Conservation (phyloP, 2,797 vertebrate species). For the Vultur gryphus region DNA sequence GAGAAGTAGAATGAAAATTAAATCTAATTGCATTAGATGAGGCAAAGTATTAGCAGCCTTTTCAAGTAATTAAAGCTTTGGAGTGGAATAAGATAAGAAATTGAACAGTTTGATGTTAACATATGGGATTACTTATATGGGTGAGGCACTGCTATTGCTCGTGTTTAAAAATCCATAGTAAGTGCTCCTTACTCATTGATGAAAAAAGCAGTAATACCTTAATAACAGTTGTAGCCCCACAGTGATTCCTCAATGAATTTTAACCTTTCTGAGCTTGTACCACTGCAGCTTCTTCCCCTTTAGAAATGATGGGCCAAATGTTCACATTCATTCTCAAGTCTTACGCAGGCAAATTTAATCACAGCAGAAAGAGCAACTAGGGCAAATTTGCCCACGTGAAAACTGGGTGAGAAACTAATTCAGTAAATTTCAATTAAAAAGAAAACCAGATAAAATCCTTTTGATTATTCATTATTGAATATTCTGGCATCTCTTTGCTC, state of each 20-base stretch:
- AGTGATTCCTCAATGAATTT: background rate
- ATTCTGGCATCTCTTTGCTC: background rate
- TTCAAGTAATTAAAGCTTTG: conserved; percentile 36
- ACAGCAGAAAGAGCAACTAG: background rate
- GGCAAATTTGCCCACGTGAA: background rate
- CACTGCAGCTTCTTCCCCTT: background rate
- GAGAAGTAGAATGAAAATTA: background rate
- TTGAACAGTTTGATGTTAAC: background rate
- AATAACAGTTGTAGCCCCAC: background rate
- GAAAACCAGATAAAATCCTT: background rate
- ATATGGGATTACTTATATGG: background rate
- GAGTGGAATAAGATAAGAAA: background rate
- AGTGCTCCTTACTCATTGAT: background rate
- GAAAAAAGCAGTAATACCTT: background rate
- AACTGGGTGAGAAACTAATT: background rate
- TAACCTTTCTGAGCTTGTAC: background rate
- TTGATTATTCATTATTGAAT: background rate
- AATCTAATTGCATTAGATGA: background rate
- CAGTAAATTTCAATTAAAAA: background rate
- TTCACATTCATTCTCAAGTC: background rate
- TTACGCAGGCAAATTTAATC: background rate
- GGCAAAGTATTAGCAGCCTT: background rate
- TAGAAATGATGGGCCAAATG: background rate
- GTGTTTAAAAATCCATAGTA: background rate
- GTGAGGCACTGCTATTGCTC: background rate